These are phyloP conservation scores for Chlorops oryzae DNA, from an alignment of 1,140 invertebrate species.

Conservation along the genomic window DNA sequence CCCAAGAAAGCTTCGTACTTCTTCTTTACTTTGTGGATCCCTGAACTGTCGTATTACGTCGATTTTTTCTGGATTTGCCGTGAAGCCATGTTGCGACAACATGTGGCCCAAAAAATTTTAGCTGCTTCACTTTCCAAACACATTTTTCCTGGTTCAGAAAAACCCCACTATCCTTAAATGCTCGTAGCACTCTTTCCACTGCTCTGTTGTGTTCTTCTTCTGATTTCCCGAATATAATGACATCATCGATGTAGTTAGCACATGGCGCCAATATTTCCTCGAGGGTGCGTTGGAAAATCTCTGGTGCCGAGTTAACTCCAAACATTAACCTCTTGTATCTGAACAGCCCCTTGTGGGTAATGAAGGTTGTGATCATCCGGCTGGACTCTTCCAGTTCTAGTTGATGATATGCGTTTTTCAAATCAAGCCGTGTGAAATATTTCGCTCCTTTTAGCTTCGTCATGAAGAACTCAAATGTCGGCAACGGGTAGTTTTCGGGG, in stretches of 20 bases:
- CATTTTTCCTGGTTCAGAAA: too few relatives aligned
- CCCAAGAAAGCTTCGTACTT: slow-evolving; percentile 33
- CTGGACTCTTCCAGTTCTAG: too few relatives aligned
- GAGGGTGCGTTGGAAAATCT: slow-evolving; percentile 5
- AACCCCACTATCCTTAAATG: too few relatives aligned
- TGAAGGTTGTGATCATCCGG: slow-evolving; percentile 5
- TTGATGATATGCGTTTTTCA: too few relatives aligned
- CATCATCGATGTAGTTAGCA: too few relatives aligned
- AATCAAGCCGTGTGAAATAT: neutral
- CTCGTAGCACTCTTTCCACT: too few relatives aligned
- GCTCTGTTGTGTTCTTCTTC: too few relatives aligned
- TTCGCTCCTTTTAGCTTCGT: slow-evolving; percentile 3
- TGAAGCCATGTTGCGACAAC: too few relatives aligned
- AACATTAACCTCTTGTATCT: slow-evolving; percentile 5
- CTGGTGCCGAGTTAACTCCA: slow-evolving; percentile 3
- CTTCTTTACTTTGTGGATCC: slow-evolving; percentile 20
- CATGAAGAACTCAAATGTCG: slow-evolving; percentile 1
- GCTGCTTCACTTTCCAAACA: too few relatives aligned
- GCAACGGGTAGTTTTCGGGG: neutral
- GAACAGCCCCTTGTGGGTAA: slow-evolving; percentile 4
- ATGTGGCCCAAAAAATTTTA: too few relatives aligned
- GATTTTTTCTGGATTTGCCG: slow-evolving; percentile 1
- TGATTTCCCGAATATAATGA: too few relatives aligned
- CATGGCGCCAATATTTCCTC: neutral
- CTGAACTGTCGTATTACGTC: slow-evolving; percentile 18